Percentiles rank a stretch among this genome's conserved stretches.
phyloP scores from a whole-genome alignment of 2,888 invertebrate species.

The Drepanosiphum platanoidis region DNA sequence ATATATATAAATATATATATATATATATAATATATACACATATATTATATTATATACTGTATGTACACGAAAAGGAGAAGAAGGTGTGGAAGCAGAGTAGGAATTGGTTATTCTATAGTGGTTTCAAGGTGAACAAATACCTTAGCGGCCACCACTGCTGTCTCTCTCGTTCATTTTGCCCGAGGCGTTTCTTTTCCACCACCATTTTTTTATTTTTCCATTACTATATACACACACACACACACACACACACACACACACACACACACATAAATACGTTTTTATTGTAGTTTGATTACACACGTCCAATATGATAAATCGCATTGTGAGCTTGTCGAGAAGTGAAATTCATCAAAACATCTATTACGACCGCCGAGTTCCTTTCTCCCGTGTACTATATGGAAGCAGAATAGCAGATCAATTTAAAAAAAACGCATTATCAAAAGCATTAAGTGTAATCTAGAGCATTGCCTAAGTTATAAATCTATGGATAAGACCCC shows the following conservation, averaged over 20 bases:
- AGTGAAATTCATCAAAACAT: constrained; percentile 61
- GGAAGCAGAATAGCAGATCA: constrained; percentile 20
- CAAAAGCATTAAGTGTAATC: not conserved
- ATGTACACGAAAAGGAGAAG: constrained; percentile 39
- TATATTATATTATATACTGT: constrained; percentile 29
- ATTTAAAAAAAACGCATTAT: constrained; percentile 27
- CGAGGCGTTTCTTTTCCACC: constrained; percentile 47
- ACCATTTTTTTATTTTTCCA: constrained; percentile 36
- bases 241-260: not conserved
- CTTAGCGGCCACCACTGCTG: constrained; percentile 33
- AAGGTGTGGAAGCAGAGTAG: constrained; percentile 58
- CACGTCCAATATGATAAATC: constrained; percentile 54
- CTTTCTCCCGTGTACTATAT: constrained; percentile 43
- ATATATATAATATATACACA: not conserved
- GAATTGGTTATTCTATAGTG: constrained; percentile 52
- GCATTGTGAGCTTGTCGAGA: constrained; percentile 48
- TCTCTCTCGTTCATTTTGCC: constrained; percentile 41
- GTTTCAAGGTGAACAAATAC: constrained; percentile 62
- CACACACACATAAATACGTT: constrained; percentile 3
- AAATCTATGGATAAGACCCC: not conserved
- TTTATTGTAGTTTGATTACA: constrained; percentile 60
- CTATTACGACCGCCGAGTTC: constrained; percentile 4
- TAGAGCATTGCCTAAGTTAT: not conserved
- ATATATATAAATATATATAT: not conserved
- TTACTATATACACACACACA: not conserved